Percentiles rank a stretch among this genome's conserved stretches.
Conservation (phyloP, 2,888 invertebrate genomes). For the Yponomeuta sedellus region DNA sequence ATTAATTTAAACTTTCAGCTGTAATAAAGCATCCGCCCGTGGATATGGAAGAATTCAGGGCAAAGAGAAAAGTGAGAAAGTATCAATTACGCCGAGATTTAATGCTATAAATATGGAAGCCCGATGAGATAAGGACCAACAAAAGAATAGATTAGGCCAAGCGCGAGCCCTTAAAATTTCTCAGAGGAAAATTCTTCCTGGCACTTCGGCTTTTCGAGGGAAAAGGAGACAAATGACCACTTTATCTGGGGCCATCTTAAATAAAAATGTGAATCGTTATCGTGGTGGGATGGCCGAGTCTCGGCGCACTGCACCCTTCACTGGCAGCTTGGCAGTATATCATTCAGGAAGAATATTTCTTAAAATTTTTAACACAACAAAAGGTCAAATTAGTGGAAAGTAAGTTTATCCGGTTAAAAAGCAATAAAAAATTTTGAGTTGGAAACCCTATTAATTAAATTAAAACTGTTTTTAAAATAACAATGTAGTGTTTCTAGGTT, state of each 20-base stretch:
- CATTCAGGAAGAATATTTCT: no score
- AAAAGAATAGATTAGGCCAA: neutral
- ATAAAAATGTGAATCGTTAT: constrained; percentile 28
- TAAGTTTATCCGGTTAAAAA: no score
- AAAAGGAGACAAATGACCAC: constrained; percentile 42
- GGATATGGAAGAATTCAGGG: no score
- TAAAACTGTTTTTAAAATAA: no score
- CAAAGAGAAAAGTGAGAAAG: neutral
- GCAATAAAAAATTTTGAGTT: no score
- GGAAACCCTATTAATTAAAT: no score
- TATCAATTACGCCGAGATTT: constrained; percentile 3
- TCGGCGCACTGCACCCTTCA: neutral
- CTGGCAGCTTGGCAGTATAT: neutral
- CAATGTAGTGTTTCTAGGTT: no score
- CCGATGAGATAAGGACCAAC: neutral
- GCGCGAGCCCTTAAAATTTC: neutral
- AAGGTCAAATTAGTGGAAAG: no score
- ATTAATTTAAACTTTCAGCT: no score
- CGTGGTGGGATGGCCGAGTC: constrained; percentile 25
- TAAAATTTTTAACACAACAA: no score
- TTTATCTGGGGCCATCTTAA: constrained; percentile 39
- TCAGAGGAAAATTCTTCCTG: constrained; percentile 15
- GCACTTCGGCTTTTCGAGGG: constrained; percentile 28
- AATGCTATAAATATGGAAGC: neutral
- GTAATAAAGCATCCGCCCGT: no score